Percentiles rank a stretch among this genome's conserved stretches.
Conservation (phyloP, 53 echinoderm and acorn worm genomes). For the Echinarachnius parma region DNA sequence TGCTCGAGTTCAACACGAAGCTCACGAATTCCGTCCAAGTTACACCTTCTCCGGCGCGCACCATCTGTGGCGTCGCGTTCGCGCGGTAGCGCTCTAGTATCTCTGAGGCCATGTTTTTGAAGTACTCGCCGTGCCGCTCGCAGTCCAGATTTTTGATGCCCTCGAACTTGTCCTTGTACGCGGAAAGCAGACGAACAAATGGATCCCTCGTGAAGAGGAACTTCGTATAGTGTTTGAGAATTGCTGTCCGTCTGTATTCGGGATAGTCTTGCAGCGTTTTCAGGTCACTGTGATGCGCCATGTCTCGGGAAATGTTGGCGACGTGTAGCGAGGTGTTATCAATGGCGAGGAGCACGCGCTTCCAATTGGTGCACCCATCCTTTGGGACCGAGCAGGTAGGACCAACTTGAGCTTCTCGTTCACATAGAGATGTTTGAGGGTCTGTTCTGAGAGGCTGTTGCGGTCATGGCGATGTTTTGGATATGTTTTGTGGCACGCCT, state of each 20-base stretch:
- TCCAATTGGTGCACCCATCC: constrained; percentile 40
- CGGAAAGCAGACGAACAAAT: constrained; percentile 54
- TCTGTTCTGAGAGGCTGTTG: background rate
- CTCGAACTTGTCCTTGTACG: constrained; percentile 62
- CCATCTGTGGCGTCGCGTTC: background rate
- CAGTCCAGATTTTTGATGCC: constrained; percentile 20
- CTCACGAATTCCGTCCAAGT: constrained; percentile 72
- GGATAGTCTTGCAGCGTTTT: constrained; percentile 11
- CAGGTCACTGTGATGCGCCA: constrained; percentile 14
- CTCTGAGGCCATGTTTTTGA: constrained; percentile 26
- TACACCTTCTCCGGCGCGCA: constrained; percentile 62
- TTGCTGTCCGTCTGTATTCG: background rate
- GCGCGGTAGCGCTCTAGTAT: constrained; percentile 13
- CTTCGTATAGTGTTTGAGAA: constrained; percentile 42
- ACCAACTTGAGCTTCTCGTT: constrained; percentile 34
- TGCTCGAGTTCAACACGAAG: background rate
- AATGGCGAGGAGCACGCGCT: constrained; percentile 18
- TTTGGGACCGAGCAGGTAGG: constrained; percentile 35
- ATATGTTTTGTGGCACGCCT: constrained; percentile 28
- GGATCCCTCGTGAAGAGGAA: constrained; percentile 57
- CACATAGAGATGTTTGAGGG: constrained; percentile 28
- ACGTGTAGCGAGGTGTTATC: constrained; percentile 24
- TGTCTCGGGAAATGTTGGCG: constrained; percentile 16
- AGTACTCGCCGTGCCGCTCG: constrained; percentile 21
- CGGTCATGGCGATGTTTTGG: too few species aligned